Conservation (phyloP, 1,140 invertebrate species). For the Coboldia fuscipes region DNA sequence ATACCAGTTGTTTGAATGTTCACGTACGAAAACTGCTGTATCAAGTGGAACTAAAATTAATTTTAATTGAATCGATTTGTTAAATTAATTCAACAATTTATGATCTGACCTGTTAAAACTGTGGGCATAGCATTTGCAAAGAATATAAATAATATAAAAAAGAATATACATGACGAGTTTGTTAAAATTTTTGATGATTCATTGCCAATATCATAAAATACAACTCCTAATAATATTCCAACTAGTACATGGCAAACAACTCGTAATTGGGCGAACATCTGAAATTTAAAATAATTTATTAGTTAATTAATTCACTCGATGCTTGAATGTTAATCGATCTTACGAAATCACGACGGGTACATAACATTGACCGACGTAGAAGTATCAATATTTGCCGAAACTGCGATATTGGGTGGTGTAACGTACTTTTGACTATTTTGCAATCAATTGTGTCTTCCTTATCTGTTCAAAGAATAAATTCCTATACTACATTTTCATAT, state of each 20-base stretch:
- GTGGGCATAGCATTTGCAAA: conserved; percentile 77
- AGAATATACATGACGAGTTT: conserved; percentile 66
- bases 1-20: conserved; percentile 83
- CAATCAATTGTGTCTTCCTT: no score
- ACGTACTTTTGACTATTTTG: conserved; percentile 12
- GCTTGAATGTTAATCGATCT: conserved; percentile 6
- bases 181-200: conserved; percentile 52
- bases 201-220: conserved; percentile 62
- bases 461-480: no score
- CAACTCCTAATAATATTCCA: conserved; percentile 52
- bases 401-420: conserved; percentile 10
- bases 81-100: not conserved
- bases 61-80: not conserved
- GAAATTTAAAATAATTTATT: conserved; percentile 8
- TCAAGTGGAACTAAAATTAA: conserved; percentile 53
- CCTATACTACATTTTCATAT: no score
- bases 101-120: conserved; percentile 59
- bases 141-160: conserved; percentile 65
- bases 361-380: conserved; percentile 13
- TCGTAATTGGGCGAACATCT: conserved; percentile 53
- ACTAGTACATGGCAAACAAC: conserved; percentile 47
- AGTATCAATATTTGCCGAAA: conserved; percentile 8
- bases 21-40: conserved; percentile 62
- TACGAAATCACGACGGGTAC: not conserved
- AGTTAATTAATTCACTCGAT: conserved; percentile 5